Evolutionary conservation across 2,113 vertebrate genomes (phyloP).

Genomic region (Prolemur simus): DNA sequence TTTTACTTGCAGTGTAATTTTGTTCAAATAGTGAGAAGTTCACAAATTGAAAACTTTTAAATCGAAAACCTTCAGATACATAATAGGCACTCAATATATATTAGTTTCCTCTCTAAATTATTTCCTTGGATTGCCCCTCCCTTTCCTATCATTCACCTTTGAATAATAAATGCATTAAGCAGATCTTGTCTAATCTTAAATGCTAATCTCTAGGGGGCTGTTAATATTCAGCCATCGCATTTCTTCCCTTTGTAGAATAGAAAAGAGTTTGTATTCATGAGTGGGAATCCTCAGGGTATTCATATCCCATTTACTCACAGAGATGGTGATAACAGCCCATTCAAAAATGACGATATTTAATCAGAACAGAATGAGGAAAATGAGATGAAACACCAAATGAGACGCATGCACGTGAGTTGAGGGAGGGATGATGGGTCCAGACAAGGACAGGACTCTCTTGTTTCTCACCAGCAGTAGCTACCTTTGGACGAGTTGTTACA

Average conservation of each 20-base stretch:
- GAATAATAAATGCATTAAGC: neutral
- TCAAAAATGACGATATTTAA: neutral
- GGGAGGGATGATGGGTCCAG: too few relatives aligned
- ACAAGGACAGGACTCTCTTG: neutral
- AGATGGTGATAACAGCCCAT: neutral
- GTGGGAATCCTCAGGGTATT: neutral
- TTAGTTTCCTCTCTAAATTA: neutral
- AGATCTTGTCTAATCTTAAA: conserved; percentile 28
- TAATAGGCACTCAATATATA: neutral
- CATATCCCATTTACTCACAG: conserved; percentile 8
- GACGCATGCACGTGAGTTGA: neutral
- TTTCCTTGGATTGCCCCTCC: neutral
- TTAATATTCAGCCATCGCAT: neutral
- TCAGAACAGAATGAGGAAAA: neutral
- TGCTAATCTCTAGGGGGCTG: conserved; percentile 27
- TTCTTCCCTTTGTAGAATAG: conserved; percentile 24
- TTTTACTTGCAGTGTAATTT: conserved; percentile 21
- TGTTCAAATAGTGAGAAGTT: neutral
- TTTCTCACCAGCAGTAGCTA: neutral
- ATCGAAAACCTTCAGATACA: neutral
- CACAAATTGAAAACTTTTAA: neutral
- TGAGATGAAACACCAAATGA: neutral
- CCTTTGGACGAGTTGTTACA: neutral
- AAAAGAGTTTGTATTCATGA: neutral
- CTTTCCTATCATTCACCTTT: neutral